Evolutionary conservation across 2,113 vertebrate species (phyloP).

Genomic region (Vidua chalybeata): DNA sequence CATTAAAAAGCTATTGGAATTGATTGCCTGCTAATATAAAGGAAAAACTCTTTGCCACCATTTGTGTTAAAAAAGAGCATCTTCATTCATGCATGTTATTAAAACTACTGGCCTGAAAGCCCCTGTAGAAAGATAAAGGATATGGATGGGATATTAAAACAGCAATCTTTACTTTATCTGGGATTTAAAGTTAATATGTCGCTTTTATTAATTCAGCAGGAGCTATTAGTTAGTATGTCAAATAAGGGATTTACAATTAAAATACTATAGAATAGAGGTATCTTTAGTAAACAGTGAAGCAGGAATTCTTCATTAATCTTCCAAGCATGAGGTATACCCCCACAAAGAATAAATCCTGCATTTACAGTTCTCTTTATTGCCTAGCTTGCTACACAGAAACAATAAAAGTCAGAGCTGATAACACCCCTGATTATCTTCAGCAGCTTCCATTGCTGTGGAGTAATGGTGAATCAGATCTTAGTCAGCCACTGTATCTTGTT

Average conservation of each 20-base stretch:
- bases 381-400: constrained; percentile 38
- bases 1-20: constrained; percentile 90
- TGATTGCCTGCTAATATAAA: constrained; percentile 89
- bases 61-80: constrained; percentile 83
- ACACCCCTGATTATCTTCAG: constrained; percentile 49
- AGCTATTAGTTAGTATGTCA: constrained; percentile 82
- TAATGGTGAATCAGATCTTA: constrained; percentile 27
- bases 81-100: constrained; percentile 93
- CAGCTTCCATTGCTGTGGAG: neutral
- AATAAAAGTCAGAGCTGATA: constrained; percentile 63
- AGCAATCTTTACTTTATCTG: constrained; percentile 80
- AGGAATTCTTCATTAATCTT: constrained; percentile 78
- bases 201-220: constrained; percentile 79
- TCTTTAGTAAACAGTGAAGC: constrained; percentile 77
- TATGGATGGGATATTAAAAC: constrained; percentile 82
- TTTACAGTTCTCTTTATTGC: constrained; percentile 65
- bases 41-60: constrained; percentile 80
- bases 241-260: constrained; percentile 78
- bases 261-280: constrained; percentile 67
- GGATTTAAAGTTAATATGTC: constrained; percentile 80
- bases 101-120: constrained; percentile 87
- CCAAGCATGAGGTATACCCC: constrained; percentile 53
- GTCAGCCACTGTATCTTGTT: neutral
- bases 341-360: constrained; percentile 59
- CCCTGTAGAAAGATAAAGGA: constrained; percentile 82